Conservation (phyloP, 1,140 invertebrate species). For the Anoplophora glabripennis region DNA sequence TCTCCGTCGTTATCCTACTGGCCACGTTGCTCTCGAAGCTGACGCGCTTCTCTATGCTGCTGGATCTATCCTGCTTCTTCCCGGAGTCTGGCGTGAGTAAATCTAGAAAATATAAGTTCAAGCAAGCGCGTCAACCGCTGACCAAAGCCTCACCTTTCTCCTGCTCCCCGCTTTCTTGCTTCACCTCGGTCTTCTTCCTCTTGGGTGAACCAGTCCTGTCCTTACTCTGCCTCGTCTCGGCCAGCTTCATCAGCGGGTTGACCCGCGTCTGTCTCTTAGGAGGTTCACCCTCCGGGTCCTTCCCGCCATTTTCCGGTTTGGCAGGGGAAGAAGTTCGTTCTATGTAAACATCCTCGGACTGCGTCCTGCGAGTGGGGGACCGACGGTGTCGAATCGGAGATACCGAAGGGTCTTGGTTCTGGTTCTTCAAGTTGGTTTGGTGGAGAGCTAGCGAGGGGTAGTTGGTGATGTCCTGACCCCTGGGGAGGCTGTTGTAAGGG, state of each 20-base stretch:
- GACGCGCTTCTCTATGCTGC: constrained; percentile 31
- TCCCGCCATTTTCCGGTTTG: constrained; percentile 3
- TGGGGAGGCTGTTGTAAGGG: constrained; percentile 58
- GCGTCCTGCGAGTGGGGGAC: constrained; percentile 32
- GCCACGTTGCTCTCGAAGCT: constrained; percentile 33
- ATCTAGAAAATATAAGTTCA: neutral
- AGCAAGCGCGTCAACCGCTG: neutral
- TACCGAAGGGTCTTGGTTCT: constrained; percentile 1
- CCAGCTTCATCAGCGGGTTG: constrained; percentile 35
- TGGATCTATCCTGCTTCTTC: neutral
- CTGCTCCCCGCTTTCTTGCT: constrained; percentile 8
- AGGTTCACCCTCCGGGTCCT: neutral
- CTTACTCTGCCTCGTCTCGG: constrained; percentile 12
- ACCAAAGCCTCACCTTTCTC: neutral
- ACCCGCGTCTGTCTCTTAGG: constrained; percentile 20
- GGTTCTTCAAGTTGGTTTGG: constrained; percentile 25
- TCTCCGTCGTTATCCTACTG: constrained; percentile 2
- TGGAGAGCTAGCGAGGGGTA: constrained; percentile 44
- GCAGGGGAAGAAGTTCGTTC: constrained; percentile 1
- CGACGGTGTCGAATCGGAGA: constrained; percentile 7
- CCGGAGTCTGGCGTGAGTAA: constrained; percentile 3
- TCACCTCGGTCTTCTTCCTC: constrained; percentile 11
- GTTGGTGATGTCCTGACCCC: constrained; percentile 43
- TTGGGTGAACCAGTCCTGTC: constrained; percentile 17
- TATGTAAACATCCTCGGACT: constrained; percentile 36